Evolutionary conservation across 2,888 invertebrate species (phyloP).

Genomic region (Eulithis testata): DNA sequence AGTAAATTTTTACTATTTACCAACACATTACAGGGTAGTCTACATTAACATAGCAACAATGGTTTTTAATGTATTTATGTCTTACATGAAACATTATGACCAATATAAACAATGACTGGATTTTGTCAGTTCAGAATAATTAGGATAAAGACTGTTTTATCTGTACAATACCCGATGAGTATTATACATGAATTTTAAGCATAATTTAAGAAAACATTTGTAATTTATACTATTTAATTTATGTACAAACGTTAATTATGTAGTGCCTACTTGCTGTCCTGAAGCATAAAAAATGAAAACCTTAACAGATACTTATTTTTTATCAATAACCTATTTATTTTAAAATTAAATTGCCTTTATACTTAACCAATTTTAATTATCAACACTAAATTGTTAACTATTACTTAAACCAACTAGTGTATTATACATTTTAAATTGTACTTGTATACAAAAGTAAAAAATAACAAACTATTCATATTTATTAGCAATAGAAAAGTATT

Average conservation of each 20-base stretch:
- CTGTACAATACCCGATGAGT: constrained; percentile 10
- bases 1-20: constrained; percentile 94
- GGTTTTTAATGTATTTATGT: constrained; percentile 94
- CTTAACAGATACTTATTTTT: constrained; percentile 5
- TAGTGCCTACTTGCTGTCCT: not conserved
- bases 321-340: not conserved
- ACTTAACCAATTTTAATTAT: not conserved
- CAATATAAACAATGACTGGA: constrained; percentile 41
- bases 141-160: constrained; percentile 1
- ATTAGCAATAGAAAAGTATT: constrained; percentile 4
- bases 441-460: constrained; percentile 27
- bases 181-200: constrained; percentile 35
- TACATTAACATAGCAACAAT: constrained; percentile 95
- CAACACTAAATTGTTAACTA: not conserved
- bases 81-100: constrained; percentile 92
- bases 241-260: constrained; percentile 7
- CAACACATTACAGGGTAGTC: constrained; percentile 92
- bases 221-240: constrained; percentile 18
- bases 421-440: constrained; percentile 5
- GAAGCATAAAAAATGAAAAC: constrained; percentile 5
- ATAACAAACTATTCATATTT: not conserved
- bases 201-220: constrained; percentile 30
- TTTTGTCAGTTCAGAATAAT: constrained; percentile 4
- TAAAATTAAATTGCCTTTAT: constrained; percentile 8
- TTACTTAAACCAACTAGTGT: not conserved